phyloP scores from a whole-genome alignment of 2,113 vertebrate species.

The Elaphurus davidianus region DNA sequence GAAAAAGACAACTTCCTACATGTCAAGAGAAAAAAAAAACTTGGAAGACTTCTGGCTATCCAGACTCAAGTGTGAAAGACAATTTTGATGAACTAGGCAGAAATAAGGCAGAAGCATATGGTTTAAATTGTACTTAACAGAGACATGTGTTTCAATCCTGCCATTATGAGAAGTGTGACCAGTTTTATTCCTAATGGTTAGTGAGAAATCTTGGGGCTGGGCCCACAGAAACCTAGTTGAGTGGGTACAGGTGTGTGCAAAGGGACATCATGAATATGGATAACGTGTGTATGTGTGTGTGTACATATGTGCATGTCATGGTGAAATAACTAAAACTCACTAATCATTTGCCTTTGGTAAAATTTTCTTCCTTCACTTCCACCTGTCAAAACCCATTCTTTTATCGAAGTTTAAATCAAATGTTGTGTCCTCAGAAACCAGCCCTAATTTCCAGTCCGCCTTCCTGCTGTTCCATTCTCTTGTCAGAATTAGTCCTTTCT shows the following conservation, averaged over 20 bases:
- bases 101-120: slow-evolving; percentile 31
- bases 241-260: not conserved
- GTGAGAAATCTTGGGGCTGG: not conserved
- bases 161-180: not conserved
- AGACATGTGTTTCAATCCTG: slow-evolving; percentile 22
- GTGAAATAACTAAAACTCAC: not conserved
- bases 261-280: not conserved
- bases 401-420: not conserved
- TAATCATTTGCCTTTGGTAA: slow-evolving; percentile 22
- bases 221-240: not conserved
- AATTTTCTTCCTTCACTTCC: slow-evolving; percentile 32
- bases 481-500: not conserved
- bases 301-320: not conserved
- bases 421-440: not conserved
- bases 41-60: slow-evolving; percentile 26
- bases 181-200: not conserved
- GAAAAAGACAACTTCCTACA: slow-evolving; percentile 28
- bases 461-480: not conserved
- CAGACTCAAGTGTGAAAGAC: slow-evolving; percentile 26
- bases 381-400: not conserved
- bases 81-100: slow-evolving; percentile 49
- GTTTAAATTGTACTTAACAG: slow-evolving; percentile 31
- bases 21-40: not conserved
- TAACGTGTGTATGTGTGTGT: not conserved
- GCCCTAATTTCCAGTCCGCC: not conserved